A percentile compares a stretch with the other conserved stretches of the same genome.
Conservation (phyloP, 2,888 invertebrate species). For the Alcis repandata region DNA sequence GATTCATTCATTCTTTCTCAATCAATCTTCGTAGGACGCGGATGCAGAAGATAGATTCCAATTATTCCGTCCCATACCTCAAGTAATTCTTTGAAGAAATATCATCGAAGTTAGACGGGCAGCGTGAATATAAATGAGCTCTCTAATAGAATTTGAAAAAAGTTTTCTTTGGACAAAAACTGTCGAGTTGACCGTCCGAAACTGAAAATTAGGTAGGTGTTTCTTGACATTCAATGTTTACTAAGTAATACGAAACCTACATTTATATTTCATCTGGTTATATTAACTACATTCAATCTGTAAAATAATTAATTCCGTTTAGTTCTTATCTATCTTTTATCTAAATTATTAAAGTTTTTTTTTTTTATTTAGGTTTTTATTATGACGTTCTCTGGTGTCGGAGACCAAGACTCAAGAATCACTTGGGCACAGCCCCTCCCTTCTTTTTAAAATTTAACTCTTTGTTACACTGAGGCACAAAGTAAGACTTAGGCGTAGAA, state of each 20-base stretch:
- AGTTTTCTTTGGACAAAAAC: constrained; percentile 66
- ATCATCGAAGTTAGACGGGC: constrained; percentile 57
- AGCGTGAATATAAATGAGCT: constrained; percentile 69
- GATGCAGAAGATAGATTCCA: constrained; percentile 42
- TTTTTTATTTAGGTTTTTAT: too few species aligned
- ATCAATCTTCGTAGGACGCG: constrained; percentile 43
- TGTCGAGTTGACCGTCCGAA: constrained; percentile 58
- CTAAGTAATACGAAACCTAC: neutral
- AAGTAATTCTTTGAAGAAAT: constrained; percentile 56
- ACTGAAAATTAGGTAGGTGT: constrained; percentile 29
- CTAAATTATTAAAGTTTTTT: too few species aligned
- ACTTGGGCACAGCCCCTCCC: too few species aligned
- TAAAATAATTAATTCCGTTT: too few species aligned
- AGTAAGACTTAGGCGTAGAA: too few species aligned
- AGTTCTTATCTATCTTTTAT: too few species aligned
- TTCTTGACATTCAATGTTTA: neutral
- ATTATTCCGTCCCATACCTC: constrained; percentile 46
- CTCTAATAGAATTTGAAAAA: constrained; percentile 69
- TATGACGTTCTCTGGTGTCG: too few species aligned
- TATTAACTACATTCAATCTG: too few species aligned
- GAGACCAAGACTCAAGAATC: too few species aligned
- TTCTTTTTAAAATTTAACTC: too few species aligned
- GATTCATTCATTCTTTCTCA: constrained; percentile 37
- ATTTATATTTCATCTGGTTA: too few species aligned
- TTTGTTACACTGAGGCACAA: too few species aligned